Conservation (phyloP, 37 sponge, comb jelly and placozoan genomes). For the Corticium candelabrum region DNA sequence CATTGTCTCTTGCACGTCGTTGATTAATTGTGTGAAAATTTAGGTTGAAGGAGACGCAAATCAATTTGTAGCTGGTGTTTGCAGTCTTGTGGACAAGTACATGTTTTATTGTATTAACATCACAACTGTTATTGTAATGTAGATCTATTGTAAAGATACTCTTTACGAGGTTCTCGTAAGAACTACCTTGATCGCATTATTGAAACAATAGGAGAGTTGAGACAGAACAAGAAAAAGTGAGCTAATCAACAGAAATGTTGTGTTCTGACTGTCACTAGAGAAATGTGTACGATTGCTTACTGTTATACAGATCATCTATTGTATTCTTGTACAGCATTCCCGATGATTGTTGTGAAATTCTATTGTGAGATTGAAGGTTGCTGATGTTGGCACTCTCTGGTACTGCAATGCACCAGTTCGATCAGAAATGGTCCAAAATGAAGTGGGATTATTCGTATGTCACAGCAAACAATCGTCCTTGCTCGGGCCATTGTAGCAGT, state of each 20-base stretch:
- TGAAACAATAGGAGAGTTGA: background rate
- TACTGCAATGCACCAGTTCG: too few relatives aligned
- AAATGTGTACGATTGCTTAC: too few relatives aligned
- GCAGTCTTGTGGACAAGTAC: background rate
- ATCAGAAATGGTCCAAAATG: too few relatives aligned
- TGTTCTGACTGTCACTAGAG: too few relatives aligned
- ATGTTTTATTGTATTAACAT: background rate
- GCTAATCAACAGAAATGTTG: too few relatives aligned
- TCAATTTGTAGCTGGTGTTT: background rate
- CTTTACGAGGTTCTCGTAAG: background rate
- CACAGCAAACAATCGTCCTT: too few relatives aligned
- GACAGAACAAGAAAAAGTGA: background rate
- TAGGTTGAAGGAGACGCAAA: background rate
- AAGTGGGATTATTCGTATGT: too few relatives aligned
- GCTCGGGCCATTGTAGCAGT: too few relatives aligned
- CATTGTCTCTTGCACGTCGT: too few relatives aligned
- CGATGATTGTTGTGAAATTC: background rate
- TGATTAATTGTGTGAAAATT: background rate
- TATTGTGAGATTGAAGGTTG: too few relatives aligned
- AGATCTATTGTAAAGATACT: background rate
- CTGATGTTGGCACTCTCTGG: too few relatives aligned
- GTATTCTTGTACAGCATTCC: background rate
- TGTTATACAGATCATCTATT: too few relatives aligned
- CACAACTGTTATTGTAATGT: background rate
- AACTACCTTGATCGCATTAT: background rate